Percentiles rank a stretch among this genome's conserved stretches.
Evolutionary conservation across 2,888 invertebrate genomes (phyloP).

Genomic region (Sminthurides aquaticus): DNA sequence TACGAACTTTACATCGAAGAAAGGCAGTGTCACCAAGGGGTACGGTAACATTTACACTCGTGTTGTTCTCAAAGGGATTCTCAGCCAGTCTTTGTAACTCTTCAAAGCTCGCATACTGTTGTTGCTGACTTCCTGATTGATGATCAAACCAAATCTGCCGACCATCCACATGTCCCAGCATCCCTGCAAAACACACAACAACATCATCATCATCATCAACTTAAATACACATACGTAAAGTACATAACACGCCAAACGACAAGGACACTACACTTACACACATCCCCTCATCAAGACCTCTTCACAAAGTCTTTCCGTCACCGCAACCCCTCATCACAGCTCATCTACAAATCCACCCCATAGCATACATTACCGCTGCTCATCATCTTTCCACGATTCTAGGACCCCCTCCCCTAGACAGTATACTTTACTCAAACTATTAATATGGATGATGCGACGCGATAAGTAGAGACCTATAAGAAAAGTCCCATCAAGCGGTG

Average conservation of each 20-base stretch:
- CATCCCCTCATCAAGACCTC: not conserved
- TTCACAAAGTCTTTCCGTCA: not conserved
- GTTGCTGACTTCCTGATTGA: constrained; percentile 24
- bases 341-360: too few relatives aligned
- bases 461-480: too few relatives aligned
- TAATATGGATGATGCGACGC: too few relatives aligned
- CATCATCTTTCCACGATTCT: too few relatives aligned
- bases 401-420: too few relatives aligned
- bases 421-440: too few relatives aligned
- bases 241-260: too few relatives aligned
- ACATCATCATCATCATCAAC: not conserved
- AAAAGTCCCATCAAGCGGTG: too few relatives aligned
- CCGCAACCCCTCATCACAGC: not conserved
- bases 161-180: constrained; percentile 37
- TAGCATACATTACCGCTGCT: too few relatives aligned
- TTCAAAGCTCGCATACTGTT: constrained; percentile 53
- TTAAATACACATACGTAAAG: not conserved
- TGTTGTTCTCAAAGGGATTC: constrained; percentile 59
- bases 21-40: constrained; percentile 71
- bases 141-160: constrained; percentile 36
- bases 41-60: constrained; percentile 65
- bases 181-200: constrained; percentile 26
- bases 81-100: constrained; percentile 51
- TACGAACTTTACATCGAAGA: constrained; percentile 70
- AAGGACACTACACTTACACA: too few relatives aligned